phyloP scores from a whole-genome alignment of 2,888 invertebrate genomes.

The Pyrgus malvae region DNA sequence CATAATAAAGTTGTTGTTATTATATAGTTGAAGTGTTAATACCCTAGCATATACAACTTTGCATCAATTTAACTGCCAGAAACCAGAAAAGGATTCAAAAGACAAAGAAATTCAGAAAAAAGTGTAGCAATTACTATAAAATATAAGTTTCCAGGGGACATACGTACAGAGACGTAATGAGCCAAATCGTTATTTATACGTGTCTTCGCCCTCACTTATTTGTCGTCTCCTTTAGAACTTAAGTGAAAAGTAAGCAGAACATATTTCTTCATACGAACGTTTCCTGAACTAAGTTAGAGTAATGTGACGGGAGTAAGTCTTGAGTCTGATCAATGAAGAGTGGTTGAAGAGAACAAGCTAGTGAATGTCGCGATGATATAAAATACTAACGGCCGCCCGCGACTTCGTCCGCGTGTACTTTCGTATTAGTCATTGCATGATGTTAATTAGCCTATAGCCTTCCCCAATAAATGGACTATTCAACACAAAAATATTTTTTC shows the following conservation, averaged over 20 bases:
- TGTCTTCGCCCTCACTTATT: conserved; percentile 21
- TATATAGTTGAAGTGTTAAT: no score
- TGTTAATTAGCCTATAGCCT: no score
- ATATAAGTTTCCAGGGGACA: conserved; percentile 16
- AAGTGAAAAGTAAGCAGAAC: conserved; percentile 28
- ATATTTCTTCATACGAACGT: conserved; percentile 25
- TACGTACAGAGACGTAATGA: conserved; percentile 20
- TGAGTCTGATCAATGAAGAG: neutral
- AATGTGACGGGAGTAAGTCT: conserved; percentile 7
- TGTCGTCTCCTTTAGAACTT: conserved; percentile 25
- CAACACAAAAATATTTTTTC: no score
- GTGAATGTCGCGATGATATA: no score
- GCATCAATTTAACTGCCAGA: no score
- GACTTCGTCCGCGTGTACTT: no score
- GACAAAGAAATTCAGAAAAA: neutral
- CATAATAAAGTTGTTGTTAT: no score
- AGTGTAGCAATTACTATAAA: neutral
- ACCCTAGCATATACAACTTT: no score
- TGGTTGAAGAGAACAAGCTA: neutral
- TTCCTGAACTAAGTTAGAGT: conserved; percentile 24
- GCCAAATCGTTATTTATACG: conserved; percentile 25
- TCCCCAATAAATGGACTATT: no score
- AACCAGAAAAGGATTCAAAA: no score
- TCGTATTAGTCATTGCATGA: no score
- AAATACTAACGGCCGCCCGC: no score